Base-by-base conservation (phyloP, 1,140 invertebrate genomes). In the Zophobas atratus region DNA sequence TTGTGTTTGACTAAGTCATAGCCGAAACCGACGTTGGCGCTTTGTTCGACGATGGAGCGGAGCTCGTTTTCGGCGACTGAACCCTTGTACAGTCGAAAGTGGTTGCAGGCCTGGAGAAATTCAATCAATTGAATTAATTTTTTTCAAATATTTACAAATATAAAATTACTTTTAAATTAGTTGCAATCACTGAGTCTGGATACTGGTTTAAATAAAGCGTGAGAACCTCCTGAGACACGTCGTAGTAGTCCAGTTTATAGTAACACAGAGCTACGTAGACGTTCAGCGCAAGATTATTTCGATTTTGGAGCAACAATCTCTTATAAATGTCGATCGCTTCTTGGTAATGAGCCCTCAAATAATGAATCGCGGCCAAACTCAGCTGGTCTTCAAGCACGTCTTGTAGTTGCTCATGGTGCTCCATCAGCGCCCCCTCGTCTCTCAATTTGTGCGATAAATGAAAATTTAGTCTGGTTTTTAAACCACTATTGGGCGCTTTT, bases 311-410 rank as follows among this genome's bases (percentile, higher is more conserved):
- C 8, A 99, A 88, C 63, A 99, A 92, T 79, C 96, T 92, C 87
- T 99, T 99, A 85, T 99, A 99, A 81, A 99, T 97, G 87, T 99
- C 98, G 81, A 99, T 99, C 34, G 98, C 97, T 88, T 99, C 98
- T 87, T 99, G 97, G 87, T 99, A 99, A 86, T 99, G 97, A 46
- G 94, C 94, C 46, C 97, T 89, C 53, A 99, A 89, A 86, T 98
- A 99, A 86, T 99, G 97, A 82, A 99, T 97, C 0, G 98, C 96
- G 1, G 98, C 98, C 46, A 99, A 87, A 81, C 96, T 97, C 4
- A 99, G 88, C 87, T 99, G 97, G 88, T 99, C 98, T 88, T 99
- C 96, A 6, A 97, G 91, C 1, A 95, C 91, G 84, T 98, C 96
- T 77, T 96, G 92, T 5, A 99, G 87, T 79, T 93, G 92, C 70